A percentile compares a stretch with the other conserved stretches of the same genome.
Evolutionary conservation across 1,140 invertebrate genomes (phyloP).

Genomic region (Tetragnatha versicolor): DNA sequence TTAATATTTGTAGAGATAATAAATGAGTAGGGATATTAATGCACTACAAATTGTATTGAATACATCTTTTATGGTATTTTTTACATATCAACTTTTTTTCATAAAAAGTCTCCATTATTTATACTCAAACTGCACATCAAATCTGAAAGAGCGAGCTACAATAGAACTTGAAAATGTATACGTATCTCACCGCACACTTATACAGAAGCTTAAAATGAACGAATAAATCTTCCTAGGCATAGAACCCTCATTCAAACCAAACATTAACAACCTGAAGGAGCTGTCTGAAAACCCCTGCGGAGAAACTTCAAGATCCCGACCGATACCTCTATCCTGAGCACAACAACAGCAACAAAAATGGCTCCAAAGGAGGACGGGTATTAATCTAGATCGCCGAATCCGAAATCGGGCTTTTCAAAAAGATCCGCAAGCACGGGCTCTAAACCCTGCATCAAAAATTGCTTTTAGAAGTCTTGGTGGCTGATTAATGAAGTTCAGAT

Average conservation of each 20-base stretch:
- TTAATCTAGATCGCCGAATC: slow-evolving; percentile 24
- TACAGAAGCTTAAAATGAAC: too few species aligned
- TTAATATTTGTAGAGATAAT: too few species aligned
- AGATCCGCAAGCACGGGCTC: background rate
- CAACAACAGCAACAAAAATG: too few species aligned
- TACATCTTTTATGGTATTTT: background rate
- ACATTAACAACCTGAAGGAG: too few species aligned
- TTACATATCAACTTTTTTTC: background rate
- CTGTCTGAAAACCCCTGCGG: too few species aligned
- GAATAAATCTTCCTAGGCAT: too few species aligned
- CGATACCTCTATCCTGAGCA: too few species aligned
- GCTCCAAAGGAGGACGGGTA: too few species aligned
- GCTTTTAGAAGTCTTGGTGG: slow-evolving; percentile 4
- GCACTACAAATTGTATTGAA: background rate
- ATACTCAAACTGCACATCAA: background rate
- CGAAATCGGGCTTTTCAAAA: background rate
- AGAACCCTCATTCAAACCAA: too few species aligned
- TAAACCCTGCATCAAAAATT: slow-evolving; percentile 28
- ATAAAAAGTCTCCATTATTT: background rate
- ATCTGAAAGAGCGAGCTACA: background rate
- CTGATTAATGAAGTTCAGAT: slow-evolving; percentile 29
- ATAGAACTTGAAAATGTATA: background rate
- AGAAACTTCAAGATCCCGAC: too few species aligned
- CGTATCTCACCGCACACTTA: background rate
- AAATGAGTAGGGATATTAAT: too few species aligned